Percentiles rank a stretch among this genome's conserved stretches.
These are phyloP conservation scores for Triplophysa tibetana DNA, from an alignment of 2,113 vertebrate genomes.

Conservation along the genomic window DNA sequence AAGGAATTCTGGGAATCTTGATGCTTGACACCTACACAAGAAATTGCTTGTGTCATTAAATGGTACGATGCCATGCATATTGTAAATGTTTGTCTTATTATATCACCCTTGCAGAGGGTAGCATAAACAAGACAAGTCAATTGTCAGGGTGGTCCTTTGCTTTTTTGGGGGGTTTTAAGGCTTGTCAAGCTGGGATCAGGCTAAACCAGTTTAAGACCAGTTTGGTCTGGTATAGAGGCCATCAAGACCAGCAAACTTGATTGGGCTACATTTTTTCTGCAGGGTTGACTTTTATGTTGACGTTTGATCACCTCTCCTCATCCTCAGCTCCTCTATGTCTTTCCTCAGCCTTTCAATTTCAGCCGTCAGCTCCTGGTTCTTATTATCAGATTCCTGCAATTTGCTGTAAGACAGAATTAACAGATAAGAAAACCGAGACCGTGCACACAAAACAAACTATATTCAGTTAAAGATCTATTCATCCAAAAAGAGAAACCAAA, in stretches of 20 bases:
- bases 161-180: background rate
- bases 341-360: constrained; percentile 94
- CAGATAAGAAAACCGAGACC: background rate
- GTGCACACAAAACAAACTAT: background rate
- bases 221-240: too few species aligned
- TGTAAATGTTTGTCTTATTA: too few species aligned
- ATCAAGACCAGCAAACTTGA: too few species aligned
- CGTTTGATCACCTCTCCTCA: constrained; percentile 83
- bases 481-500: background rate
- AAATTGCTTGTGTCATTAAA: too few species aligned
- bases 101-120: too few species aligned
- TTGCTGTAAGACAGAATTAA: constrained; percentile 77
- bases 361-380: constrained; percentile 86
- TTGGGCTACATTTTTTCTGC: too few species aligned
- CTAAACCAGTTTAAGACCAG: too few species aligned
- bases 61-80: too few species aligned
- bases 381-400: constrained; percentile 91
- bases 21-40: constrained; percentile 90
- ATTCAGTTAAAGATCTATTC: too few species aligned
- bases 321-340: constrained; percentile 90
- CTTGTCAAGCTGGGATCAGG: background rate
- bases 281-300: background rate
- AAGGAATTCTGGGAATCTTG: constrained; percentile 99
- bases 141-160: too few species aligned
- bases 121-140: background rate